phyloP scores from a whole-genome alignment of 2,113 vertebrate genomes.

The Nansenia antarctica region DNA sequence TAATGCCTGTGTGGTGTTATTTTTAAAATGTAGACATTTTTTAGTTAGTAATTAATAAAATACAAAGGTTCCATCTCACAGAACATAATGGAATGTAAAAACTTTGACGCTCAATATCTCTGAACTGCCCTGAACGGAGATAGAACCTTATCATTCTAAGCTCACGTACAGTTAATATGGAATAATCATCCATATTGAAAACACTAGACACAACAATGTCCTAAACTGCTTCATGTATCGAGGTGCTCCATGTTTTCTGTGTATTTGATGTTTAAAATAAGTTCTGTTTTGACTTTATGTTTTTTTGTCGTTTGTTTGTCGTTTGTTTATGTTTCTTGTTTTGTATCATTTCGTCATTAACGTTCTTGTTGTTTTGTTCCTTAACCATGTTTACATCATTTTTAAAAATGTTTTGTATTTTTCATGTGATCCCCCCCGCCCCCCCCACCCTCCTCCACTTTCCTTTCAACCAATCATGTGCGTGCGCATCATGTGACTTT shows the following conservation, averaged over 20 bases:
- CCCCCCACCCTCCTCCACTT: constrained; percentile 80
- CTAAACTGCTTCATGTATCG: constrained; percentile 43
- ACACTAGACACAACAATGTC: constrained; percentile 27
- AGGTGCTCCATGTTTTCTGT: constrained; percentile 46
- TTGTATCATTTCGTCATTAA: constrained; percentile 83
- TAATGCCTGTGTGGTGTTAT: too few relatives aligned
- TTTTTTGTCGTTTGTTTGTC: constrained; percentile 47
- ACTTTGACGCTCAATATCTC: too few relatives aligned
- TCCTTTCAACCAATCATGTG: constrained; percentile 97
- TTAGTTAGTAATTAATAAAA: too few relatives aligned
- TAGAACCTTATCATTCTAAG: too few relatives aligned
- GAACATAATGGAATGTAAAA: too few relatives aligned
- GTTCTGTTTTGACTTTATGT: constrained; percentile 38
- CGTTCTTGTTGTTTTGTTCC: constrained; percentile 81
- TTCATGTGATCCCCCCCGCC: constrained; percentile 76
- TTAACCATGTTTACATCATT: constrained; percentile 95
- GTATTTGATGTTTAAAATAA: constrained; percentile 37
- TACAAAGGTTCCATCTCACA: too few relatives aligned
- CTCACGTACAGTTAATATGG: too few relatives aligned
- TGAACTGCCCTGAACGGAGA: too few relatives aligned
- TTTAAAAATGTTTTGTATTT: constrained; percentile 96
- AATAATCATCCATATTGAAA: constrained; percentile 20
- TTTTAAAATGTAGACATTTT: too few relatives aligned
- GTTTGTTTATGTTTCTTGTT: constrained; percentile 45
- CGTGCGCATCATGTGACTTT: constrained; percentile 99